Evolutionary conservation across 2,113 vertebrate species (phyloP).

Genomic region (Thymallus thymallus): DNA sequence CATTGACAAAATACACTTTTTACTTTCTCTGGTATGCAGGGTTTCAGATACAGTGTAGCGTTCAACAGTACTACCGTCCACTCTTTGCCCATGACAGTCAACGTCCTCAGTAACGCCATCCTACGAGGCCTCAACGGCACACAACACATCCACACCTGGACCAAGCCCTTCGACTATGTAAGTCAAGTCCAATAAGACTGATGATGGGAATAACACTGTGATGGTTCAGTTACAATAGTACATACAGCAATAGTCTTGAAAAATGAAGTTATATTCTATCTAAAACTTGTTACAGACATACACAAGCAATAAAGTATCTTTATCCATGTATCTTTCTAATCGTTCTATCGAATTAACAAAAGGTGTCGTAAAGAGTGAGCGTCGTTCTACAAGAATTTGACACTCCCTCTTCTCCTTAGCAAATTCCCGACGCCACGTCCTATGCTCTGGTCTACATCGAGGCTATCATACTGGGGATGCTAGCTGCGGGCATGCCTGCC

Average conservation of each 20-base stretch:
- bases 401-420: slow-evolving; percentile 47
- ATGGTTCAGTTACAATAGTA: too few species aligned
- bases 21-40: slow-evolving; percentile 61
- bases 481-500: slow-evolving; percentile 89
- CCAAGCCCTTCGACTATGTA: slow-evolving; percentile 86
- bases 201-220: too few species aligned
- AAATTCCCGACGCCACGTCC: slow-evolving; percentile 68
- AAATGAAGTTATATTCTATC: too few species aligned
- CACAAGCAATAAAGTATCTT: too few species aligned
- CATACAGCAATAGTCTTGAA: too few species aligned
- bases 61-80: slow-evolving; percentile 94
- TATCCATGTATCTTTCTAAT: too few species aligned
- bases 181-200: slow-evolving; percentile 34
- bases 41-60: slow-evolving; percentile 75
- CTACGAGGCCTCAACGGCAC: slow-evolving; percentile 80
- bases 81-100: slow-evolving; percentile 88
- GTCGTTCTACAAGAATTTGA: too few species aligned
- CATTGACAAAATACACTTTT: not conserved
- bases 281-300: too few species aligned
- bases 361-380: too few species aligned
- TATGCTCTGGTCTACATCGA: slow-evolving; percentile 76
- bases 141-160: slow-evolving; percentile 85
- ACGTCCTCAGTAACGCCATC: slow-evolving; percentile 89
- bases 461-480: slow-evolving; percentile 86
- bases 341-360: too few species aligned